Conservation (phyloP, 2,888 invertebrate genomes). For the Brachypterus glaber region DNA sequence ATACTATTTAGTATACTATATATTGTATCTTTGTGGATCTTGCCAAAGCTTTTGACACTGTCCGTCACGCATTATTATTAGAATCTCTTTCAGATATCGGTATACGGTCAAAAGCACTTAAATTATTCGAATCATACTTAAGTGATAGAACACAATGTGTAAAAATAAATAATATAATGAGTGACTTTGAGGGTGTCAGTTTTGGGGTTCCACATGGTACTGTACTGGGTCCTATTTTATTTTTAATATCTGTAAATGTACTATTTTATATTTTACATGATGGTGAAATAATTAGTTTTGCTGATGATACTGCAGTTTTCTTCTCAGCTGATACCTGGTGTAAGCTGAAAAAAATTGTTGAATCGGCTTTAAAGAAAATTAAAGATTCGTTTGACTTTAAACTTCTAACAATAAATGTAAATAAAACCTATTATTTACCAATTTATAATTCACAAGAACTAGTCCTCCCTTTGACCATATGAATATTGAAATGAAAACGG, state of each 20-base stretch:
- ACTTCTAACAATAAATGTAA: too few relatives aligned
- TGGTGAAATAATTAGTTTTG: conserved; percentile 7
- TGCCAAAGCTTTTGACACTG: conserved; percentile 7
- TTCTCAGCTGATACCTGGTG: too few relatives aligned
- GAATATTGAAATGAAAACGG: too few relatives aligned
- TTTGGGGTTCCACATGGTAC: conserved; percentile 7
- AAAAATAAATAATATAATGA: conserved; percentile 1
- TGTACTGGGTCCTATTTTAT: conserved; percentile 5
- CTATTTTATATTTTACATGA: conserved; percentile 2
- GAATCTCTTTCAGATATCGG: conserved; percentile 4
- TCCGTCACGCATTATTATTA: conserved; percentile 5
- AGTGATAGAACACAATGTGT: neutral
- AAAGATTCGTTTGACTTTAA: too few relatives aligned
- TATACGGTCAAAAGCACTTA: conserved; percentile 1
- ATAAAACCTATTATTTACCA: too few relatives aligned
- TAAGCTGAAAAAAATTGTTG: too few relatives aligned
- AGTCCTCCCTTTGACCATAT: too few relatives aligned
- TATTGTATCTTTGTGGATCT: conserved; percentile 7
- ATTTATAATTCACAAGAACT: too few relatives aligned
- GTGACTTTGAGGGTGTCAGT: conserved; percentile 1
- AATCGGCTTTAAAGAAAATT: too few relatives aligned
- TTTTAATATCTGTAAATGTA: conserved; percentile 4
- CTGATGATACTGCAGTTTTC: conserved; percentile 5
- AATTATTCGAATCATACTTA: conserved; percentile 4
- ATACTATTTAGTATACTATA: too few relatives aligned